Base-by-base conservation (phyloP, 2,113 vertebrate species). In the Prionailurus viverrinus region DNA sequence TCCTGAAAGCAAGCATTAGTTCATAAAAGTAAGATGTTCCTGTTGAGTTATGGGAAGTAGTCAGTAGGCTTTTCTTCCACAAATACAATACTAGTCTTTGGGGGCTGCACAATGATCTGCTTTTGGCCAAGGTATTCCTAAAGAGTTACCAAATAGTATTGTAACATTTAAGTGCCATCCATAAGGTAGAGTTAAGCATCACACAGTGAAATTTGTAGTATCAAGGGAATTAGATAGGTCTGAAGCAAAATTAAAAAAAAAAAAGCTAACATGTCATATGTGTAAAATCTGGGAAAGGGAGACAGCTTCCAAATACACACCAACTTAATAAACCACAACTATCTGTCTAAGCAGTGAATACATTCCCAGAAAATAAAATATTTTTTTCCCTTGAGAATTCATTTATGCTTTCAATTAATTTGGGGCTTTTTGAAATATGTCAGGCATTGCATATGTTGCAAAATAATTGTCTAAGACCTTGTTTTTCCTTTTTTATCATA, bases 361-460 rank as follows among this genome's bases (percentile, higher is more conserved):
- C 33, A 97, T 65, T 41, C 66, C 93, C 33, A 86, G 78, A 96
- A 97, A 97, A 95, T 76, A 25, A 93, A 88, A 33, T 95, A 82
- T 83, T 58, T 73, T 82, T 85, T 87, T 25, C 61, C 65, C 53
- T 45, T 71, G 85, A 95, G 78, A 92, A 89, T 92, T 97, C 13
- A 48, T 33, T 96, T 87, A 68, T 78, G 12, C 23, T 98, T 95
- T 78, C 71, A 95, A 19, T 95, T 96, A 94, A 93, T 94, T 84
- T 85, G 19, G 12, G 7, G 3, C 2, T 89, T 96, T 96, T 68
- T 45, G 53, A 96, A 96, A 93, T 85, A 65, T 94, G 78, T 74
- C 86, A 95, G 61, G 33, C 58, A 48, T 76, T 91, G 23, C 7
- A 71, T 39, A 93, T 88, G 23, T 61, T 94, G 23, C 65, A 89